Percentiles rank a stretch among this genome's conserved stretches.
These are phyloP conservation scores for Cydia fagiglandana DNA, from an alignment of 1,140 invertebrate genomes.

Conservation along the genomic window DNA sequence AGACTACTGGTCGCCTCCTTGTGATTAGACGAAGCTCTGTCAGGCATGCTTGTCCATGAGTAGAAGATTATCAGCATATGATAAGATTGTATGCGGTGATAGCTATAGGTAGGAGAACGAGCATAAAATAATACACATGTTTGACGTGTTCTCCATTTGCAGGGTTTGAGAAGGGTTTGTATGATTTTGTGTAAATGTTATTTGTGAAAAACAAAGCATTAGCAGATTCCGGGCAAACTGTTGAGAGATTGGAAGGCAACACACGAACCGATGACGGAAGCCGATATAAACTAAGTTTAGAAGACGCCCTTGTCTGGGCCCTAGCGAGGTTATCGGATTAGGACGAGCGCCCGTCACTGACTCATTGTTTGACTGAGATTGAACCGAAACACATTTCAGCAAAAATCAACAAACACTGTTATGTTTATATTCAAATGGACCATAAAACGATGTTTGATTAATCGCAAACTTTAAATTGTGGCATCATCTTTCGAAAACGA, in stretches of 20 bases:
- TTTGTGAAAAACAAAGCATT: conserved; percentile 8
- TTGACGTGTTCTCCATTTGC: not conserved
- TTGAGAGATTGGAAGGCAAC: conserved; percentile 4
- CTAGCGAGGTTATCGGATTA: conserved; percentile 29
- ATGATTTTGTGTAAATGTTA: not conserved
- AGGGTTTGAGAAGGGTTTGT: not conserved
- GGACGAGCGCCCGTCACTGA: conserved; percentile 30
- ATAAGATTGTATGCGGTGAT: not conserved
- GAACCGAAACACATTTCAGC: conserved; percentile 25
- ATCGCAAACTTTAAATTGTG: conserved; percentile 25
- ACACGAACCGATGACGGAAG: not conserved
- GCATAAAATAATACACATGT: not conserved
- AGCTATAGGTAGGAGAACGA: not conserved
- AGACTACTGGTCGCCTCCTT: not conserved
- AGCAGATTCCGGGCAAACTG: not conserved
- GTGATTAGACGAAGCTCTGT: not conserved
- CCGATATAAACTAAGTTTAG: conserved; percentile 26
- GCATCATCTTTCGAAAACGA: conserved; percentile 14
- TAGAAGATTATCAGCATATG: not conserved
- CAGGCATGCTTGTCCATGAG: not conserved
- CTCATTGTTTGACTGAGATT: conserved; percentile 30
- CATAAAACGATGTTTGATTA: conserved; percentile 29
- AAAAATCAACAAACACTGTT: conserved; percentile 32
- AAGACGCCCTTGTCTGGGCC: conserved; percentile 25
- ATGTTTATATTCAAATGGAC: conserved; percentile 28